Percentiles rank a stretch among this genome's conserved stretches.
Evolutionary conservation across 2,797 vertebrate species (phyloP).

Genomic region (Martes flavigula): DNA sequence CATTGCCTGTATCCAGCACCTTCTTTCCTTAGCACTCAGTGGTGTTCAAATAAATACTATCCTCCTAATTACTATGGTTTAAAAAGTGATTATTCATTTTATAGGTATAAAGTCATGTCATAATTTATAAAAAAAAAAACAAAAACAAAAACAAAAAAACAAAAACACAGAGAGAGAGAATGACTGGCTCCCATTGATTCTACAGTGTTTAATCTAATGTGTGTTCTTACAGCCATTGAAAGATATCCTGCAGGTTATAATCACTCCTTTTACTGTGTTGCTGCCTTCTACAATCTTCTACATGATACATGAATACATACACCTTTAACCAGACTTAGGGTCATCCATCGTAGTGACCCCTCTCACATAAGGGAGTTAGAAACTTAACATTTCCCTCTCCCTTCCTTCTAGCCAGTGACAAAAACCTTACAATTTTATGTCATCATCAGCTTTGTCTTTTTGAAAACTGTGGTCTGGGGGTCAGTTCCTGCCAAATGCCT

Average conservation of each 20-base stretch:
- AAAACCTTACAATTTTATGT: not conserved
- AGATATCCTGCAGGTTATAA: not conserved
- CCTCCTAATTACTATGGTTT: not conserved
- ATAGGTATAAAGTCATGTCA: not conserved
- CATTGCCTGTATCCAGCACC: not conserved
- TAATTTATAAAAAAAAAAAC: not conserved
- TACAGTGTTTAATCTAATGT: not conserved
- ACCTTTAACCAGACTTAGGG: not conserved
- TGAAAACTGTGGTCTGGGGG: not conserved
- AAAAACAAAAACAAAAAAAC: too few species aligned
- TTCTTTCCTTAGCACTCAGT: conserved; percentile 38
- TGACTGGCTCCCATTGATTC: not conserved
- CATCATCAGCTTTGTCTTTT: not conserved
- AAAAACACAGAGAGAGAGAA: not conserved
- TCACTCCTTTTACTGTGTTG: not conserved
- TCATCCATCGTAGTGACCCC: not conserved
- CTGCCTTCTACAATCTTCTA: not conserved
- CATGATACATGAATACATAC: not conserved
- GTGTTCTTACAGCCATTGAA: not conserved
- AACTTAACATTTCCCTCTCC: not conserved
- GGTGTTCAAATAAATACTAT: conserved; percentile 8
- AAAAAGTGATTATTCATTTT: not conserved
- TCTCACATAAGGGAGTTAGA: not conserved
- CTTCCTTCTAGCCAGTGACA: not conserved
- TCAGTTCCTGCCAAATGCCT: not conserved